Percentiles rank a stretch among this genome's conserved stretches.
These are phyloP conservation scores for Mechanitis messenoides DNA, from an alignment of 2,888 invertebrate genomes.

Conservation along the genomic window DNA sequence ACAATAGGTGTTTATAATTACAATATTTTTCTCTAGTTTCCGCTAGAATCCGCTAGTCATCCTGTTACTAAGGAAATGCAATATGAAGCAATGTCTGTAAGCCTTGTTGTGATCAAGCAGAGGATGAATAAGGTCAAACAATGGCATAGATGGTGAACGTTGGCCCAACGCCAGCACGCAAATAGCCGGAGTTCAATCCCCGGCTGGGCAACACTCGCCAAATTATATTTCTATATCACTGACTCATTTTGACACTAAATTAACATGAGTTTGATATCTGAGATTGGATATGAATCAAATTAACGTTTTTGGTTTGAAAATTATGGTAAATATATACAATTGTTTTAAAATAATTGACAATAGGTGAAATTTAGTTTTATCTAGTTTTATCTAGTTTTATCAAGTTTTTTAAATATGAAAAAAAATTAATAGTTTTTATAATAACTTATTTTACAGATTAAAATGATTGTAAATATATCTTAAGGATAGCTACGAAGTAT, in stretches of 20 bases:
- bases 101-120: not conserved
- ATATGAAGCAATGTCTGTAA: not conserved
- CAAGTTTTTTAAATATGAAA: too few relatives aligned
- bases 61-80: too few relatives aligned
- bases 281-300: not conserved
- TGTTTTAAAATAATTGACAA: too few relatives aligned
- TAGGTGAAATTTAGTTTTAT: too few relatives aligned
- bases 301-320: too few relatives aligned
- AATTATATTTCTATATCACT: slow-evolving; percentile 58
- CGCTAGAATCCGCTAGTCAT: too few relatives aligned
- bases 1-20: too few relatives aligned
- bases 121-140: slow-evolving; percentile 55
- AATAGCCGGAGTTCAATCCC: slow-evolving; percentile 69
- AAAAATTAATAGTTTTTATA: too few relatives aligned
- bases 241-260: slow-evolving; percentile 46
- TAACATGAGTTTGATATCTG: slow-evolving; percentile 15
- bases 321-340: too few relatives aligned
- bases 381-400: too few relatives aligned
- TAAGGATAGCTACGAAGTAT: not conserved
- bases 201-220: slow-evolving; percentile 51
- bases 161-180: slow-evolving; percentile 57
- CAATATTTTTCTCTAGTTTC: too few relatives aligned
- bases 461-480: not conserved
- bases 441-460: too few relatives aligned
- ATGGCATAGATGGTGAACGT: slow-evolving; percentile 39